Conservation (phyloP, 2,888 invertebrate genomes). For the Ophonus ardosiacus region DNA sequence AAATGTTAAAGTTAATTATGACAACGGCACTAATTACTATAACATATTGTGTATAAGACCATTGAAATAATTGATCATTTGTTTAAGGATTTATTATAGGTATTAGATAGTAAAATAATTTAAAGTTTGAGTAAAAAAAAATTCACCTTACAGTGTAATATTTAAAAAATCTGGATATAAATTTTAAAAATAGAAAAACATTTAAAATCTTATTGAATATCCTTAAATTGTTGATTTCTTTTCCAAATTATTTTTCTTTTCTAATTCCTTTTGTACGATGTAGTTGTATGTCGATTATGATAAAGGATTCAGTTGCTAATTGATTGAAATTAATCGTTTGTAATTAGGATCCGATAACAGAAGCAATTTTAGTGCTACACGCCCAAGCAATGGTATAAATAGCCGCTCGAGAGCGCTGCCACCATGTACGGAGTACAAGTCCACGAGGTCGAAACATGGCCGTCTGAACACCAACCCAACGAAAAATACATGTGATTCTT, state of each 20-base stretch:
- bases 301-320: not conserved
- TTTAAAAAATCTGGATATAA: too few species aligned
- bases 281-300: not conserved
- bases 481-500: not conserved
- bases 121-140: too few species aligned
- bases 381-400: constrained; percentile 64
- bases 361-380: constrained; percentile 60
- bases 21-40: too few species aligned
- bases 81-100: too few species aligned
- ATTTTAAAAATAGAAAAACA: too few species aligned
- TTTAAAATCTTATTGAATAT: too few species aligned
- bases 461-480: constrained; percentile 9
- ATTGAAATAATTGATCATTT: too few species aligned
- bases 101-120: too few species aligned
- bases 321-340: constrained; percentile 55
- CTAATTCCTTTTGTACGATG: not conserved
- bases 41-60: too few species aligned
- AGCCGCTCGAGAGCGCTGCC: constrained; percentile 67
- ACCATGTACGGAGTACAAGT: constrained; percentile 71
- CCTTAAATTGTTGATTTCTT: too few species aligned
- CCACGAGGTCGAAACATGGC: constrained; percentile 49
- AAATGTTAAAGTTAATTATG: too few species aligned
- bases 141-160: too few species aligned
- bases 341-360: constrained; percentile 63
- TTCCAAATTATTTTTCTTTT: not conserved